Base-by-base conservation (phyloP, 2,888 invertebrate species). In the Lepidocyrtoides sp. region DNA sequence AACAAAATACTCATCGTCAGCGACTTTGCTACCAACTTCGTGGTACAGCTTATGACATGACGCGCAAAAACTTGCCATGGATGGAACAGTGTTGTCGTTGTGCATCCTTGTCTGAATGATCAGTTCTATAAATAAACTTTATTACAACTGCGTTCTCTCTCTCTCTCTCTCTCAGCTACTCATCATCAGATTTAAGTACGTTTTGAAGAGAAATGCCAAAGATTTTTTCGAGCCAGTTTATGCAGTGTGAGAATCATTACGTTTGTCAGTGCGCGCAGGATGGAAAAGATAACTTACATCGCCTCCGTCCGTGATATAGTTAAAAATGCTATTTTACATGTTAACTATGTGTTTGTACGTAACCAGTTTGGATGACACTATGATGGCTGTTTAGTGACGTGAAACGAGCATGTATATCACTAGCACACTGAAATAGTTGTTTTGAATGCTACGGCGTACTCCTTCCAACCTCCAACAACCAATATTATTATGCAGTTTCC, bases 41-140 rank as follows among this genome's bases (percentile, higher is more conserved):
- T 23, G 23, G 17, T 36, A 48, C 57, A 26, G 32, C 29, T n/a
- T 10, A 32, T 23, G 48, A 51, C 10, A 72, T 1, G 72, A 72
- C 8, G n/a, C 54, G 66, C n/a, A n/a, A n/a, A n/a, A n/a, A n/a
- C 36, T 69, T 36, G 1, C 36, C 36, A 54, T 32, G 32, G 26
- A 8, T 54, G 14, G 44, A n/a, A n/a, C n/a, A n/a, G n/a, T n/a
- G n/a, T n/a, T 32, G 63, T n/a, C 41, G 0, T 63, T 60, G 44
- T 48, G 51, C 32, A 51, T 29, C 17, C 66, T 54, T 23, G 66
- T 66, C 48, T 81, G 36, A 54, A 10, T 81, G 88, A 81, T 81
- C 69, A 51, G 72, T 89, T 89, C 89, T 89, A 82, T 81, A 89
- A 89, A 87, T 87, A 87, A 26, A 29, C 77, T 63, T 63, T 60